A percentile compares a stretch with the other conserved stretches of the same genome.
These are phyloP conservation scores for Polyergus mexicanus DNA, from an alignment of 1,140 invertebrate genomes.

Conservation along the genomic window DNA sequence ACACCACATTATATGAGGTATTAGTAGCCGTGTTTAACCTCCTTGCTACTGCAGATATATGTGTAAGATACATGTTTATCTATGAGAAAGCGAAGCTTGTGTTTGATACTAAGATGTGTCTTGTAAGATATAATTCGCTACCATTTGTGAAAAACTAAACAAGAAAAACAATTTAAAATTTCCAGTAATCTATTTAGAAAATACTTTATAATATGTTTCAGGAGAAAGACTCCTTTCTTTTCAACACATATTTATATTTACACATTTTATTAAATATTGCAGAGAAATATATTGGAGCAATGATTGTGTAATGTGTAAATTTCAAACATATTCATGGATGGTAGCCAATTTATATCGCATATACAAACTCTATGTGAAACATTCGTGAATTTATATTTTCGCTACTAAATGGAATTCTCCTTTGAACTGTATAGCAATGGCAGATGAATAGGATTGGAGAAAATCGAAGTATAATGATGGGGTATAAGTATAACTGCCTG, in stretches of 20 bases:
- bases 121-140: constrained; percentile 44
- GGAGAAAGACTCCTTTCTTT: background rate
- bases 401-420: constrained; percentile 36
- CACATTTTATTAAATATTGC: constrained; percentile 35
- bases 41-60: constrained; percentile 53
- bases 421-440: constrained; percentile 15
- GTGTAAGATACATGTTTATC: constrained; percentile 29
- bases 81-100: constrained; percentile 33
- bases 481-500: constrained; percentile 31
- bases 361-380: background rate
- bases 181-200: constrained; percentile 35
- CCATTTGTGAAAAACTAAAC: constrained; percentile 32
- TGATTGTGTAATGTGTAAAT: background rate
- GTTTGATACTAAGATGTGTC: constrained; percentile 39
- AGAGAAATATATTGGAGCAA: constrained; percentile 27
- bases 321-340: constrained; percentile 15
- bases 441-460: constrained; percentile 4
- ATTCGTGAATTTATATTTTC: constrained; percentile 45
- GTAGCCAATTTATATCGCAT: constrained; percentile 30
- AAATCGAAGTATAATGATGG: background rate
- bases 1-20: constrained; percentile 51
- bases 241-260: constrained; percentile 13
- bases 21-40: constrained; percentile 52
- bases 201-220: constrained; percentile 15
- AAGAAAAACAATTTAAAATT: constrained; percentile 12